Percentiles rank a stretch among this genome's conserved stretches.
phyloP scores from a whole-genome alignment of 2,113 vertebrate species.

The Drymodes brunneopygia region DNA sequence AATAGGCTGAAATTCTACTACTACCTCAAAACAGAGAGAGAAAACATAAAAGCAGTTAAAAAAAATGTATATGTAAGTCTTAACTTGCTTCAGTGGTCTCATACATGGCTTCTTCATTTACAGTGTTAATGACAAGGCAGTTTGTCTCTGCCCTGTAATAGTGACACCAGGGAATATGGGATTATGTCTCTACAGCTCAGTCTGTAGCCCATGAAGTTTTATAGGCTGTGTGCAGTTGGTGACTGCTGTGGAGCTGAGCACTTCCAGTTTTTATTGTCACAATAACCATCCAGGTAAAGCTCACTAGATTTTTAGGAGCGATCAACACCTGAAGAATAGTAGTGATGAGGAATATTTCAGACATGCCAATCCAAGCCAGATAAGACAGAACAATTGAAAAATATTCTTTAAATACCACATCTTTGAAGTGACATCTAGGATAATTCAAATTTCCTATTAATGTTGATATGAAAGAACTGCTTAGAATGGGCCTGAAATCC shows the following conservation, averaged over 20 bases:
- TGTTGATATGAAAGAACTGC: neutral
- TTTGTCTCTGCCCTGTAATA: neutral
- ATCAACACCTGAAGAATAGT: neutral
- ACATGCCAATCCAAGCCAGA: neutral
- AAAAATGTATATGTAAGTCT: neutral
- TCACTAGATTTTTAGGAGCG: neutral
- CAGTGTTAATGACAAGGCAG: neutral
- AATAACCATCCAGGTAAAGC: neutral
- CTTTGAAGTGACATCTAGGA: neutral
- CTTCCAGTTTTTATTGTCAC: neutral
- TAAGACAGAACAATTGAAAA: neutral
- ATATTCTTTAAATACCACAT: neutral
- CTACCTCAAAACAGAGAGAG: neutral
- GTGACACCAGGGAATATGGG: neutral
- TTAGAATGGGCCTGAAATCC: neutral
- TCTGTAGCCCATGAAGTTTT: neutral
- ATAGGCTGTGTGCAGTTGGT: neutral
- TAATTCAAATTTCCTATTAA: neutral
- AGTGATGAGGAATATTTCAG: neutral
- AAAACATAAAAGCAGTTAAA: slow-evolving; percentile 6
- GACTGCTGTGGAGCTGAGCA: neutral
- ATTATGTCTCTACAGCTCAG: neutral
- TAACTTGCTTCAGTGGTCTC: slow-evolving; percentile 17
- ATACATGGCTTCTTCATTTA: slow-evolving; percentile 19
- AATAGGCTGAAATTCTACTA: neutral